Base-by-base conservation (phyloP, 2,113 vertebrate genomes). In the Cairina moschata region DNA sequence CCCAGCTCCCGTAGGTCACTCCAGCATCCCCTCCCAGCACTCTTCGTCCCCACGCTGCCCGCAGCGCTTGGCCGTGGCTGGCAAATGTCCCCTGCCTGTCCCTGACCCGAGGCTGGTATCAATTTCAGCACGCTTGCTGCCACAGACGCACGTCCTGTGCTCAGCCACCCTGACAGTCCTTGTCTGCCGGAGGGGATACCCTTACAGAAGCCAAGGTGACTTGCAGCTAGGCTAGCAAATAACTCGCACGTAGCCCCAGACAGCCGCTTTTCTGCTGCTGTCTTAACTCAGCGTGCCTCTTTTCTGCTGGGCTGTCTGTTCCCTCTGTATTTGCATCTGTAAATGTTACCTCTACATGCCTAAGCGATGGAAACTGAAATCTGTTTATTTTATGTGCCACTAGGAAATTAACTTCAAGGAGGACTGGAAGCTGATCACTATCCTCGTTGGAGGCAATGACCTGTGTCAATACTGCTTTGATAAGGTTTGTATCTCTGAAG, bases 341-440 rank as follows among this genome's bases (percentile, higher is more conserved):
- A 81, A 94, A 40, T 25, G 46, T 75, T 75, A n/a, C 56, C 72
- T 80, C 65, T 78, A 29, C 68, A 9, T 76, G 73, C 81, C 79
- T 79, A 62, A 92, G 48, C 66, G 83, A 71, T 25, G 25, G 68
- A 56, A 58, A 38, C 56, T 83, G 55, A 36, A 55, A 78, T 79
- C 54, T 90, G 42, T 95, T 87, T 87, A 20, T 94, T 96, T 96
- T 92, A 71, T 96, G 38, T 87, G n/a, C 89, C 76, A 22, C 77
- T 75, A 99, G 99, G 86, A 97, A 12, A 98, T 99, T 82, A 96
- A 99, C 95, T 98, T 99, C 94, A 78, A 98, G 67, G 97, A 98
- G 15, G 99, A 99, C 92, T 99, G 99, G 99, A 99, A 99, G 97
- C 95, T 99, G 96, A 98, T 99, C 96, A 99, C 99, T 7, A 83